These are phyloP conservation scores for Leptarthrus brevirostris DNA, from an alignment of 2,888 invertebrate species.

Conservation along the genomic window DNA sequence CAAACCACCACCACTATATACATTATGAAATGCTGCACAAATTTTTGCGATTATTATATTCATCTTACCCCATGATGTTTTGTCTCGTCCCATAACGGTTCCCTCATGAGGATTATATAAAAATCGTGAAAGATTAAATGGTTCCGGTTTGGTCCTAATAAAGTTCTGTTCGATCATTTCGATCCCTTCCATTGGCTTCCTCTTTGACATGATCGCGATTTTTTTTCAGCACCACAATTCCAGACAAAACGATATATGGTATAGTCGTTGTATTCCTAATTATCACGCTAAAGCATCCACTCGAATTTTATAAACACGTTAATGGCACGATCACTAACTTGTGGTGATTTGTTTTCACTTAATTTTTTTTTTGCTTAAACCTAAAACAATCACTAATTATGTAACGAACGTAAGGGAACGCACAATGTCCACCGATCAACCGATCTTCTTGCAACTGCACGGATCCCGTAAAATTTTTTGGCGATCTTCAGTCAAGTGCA, in stretches of 20 bases:
- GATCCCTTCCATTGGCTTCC: slow-evolving; percentile 56
- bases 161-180: slow-evolving; percentile 61
- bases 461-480: slow-evolving; percentile 23
- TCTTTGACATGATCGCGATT: slow-evolving; percentile 60
- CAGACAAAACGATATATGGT: too few relatives aligned
- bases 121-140: slow-evolving; percentile 62
- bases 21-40: slow-evolving; percentile 12
- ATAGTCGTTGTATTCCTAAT: too few relatives aligned
- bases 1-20: not conserved
- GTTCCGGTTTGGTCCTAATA: slow-evolving; percentile 61
- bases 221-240: not conserved
- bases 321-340: not conserved
- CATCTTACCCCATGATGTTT: slow-evolving; percentile 75
- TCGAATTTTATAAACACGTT: not conserved
- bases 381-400: not conserved
- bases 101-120: slow-evolving; percentile 72
- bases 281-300: not conserved
- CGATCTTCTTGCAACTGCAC: slow-evolving; percentile 34
- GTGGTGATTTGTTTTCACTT: not conserved
- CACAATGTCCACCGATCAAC: slow-evolving; percentile 14
- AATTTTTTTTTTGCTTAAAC: not conserved
- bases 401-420: not conserved
- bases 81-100: slow-evolving; percentile 73
- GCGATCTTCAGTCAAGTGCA: slow-evolving; percentile 16
- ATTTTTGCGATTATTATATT: not conserved